Conservation (phyloP, 1,140 invertebrate genomes). For the Antheraea pernyi region DNA sequence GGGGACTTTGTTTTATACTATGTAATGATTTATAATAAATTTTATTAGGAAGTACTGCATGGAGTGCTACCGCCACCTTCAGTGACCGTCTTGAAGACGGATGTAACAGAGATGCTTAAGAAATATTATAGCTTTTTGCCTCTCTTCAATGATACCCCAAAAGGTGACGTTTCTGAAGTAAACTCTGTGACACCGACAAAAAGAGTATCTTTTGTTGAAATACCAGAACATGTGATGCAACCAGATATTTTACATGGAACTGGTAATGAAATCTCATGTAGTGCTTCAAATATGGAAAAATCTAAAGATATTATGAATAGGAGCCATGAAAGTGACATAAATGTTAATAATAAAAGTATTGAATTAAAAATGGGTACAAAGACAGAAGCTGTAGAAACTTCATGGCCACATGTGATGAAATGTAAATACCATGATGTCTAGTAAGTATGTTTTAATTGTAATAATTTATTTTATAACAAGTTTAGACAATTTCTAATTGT, state of each 20-base stretch:
- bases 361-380: constrained; percentile 56
- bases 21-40: background rate
- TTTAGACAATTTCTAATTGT: background rate
- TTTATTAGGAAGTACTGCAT: constrained; percentile 68
- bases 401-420: constrained; percentile 79
- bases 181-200: constrained; percentile 62
- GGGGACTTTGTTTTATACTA: too few species aligned
- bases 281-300: background rate
- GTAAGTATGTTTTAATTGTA: constrained; percentile 73
- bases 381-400: constrained; percentile 45
- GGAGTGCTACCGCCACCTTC: constrained; percentile 84
- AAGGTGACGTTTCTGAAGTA: constrained; percentile 35
- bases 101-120: constrained; percentile 82
- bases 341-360: constrained; percentile 49
- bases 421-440: constrained; percentile 83
- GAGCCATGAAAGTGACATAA: constrained; percentile 43
- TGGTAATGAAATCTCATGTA: background rate
- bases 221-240: constrained; percentile 32
- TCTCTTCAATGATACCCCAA: constrained; percentile 49
- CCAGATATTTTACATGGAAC: background rate
- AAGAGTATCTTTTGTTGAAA: constrained; percentile 61
- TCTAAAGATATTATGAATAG: constrained; percentile 35
- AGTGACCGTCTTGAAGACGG: constrained; percentile 81
- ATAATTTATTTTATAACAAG: background rate
- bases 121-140: constrained; percentile 68